Evolutionary conservation across 2,888 invertebrate genomes (phyloP).

Genomic region (Ornithoptera priamus): DNA sequence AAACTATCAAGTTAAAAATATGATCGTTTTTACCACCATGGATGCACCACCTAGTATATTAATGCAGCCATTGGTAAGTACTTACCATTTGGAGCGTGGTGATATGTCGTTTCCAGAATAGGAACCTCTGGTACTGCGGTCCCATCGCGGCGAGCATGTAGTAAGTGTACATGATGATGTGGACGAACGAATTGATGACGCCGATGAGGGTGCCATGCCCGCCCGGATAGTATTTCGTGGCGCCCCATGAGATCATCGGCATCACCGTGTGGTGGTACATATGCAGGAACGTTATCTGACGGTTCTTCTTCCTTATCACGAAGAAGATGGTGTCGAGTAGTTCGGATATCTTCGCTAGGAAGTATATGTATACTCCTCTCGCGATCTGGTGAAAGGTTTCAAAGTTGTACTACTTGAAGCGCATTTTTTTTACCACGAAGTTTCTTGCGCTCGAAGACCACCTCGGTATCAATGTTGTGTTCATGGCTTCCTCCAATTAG

Average conservation of each 20-base stretch:
- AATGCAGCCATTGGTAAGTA: slow-evolving; percentile 29
- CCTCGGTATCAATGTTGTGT: no score
- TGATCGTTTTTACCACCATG: no score
- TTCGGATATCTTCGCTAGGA: slow-evolving; percentile 93
- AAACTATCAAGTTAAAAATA: no score
- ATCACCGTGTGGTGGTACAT: slow-evolving; percentile 97
- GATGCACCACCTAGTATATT: no score
- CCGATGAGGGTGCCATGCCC: slow-evolving; percentile 96
- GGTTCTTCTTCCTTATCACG: slow-evolving; percentile 93
- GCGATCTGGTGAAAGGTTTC: slow-evolving; percentile 71
- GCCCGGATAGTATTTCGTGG: slow-evolving; percentile 91
- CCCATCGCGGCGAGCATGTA: slow-evolving; percentile 94
- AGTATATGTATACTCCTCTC: slow-evolving; percentile 90
- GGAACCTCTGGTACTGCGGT: slow-evolving; percentile 90
- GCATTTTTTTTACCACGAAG: no score
- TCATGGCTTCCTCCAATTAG: no score
- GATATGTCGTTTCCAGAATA: slow-evolving; percentile 97
- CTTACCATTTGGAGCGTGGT: slow-evolving; percentile 94
- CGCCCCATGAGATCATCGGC: slow-evolving; percentile 96
- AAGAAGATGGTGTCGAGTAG: slow-evolving; percentile 96
- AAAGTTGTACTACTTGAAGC: no score
- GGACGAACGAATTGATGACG: slow-evolving; percentile 95
- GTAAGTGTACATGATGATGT: slow-evolving; percentile 96
- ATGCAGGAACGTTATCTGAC: slow-evolving; percentile 94
- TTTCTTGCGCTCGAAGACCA: no score